These are phyloP conservation scores for Aptenodytes forsteri DNA, from an alignment of 2,113 vertebrate genomes.

Conservation along the genomic window DNA sequence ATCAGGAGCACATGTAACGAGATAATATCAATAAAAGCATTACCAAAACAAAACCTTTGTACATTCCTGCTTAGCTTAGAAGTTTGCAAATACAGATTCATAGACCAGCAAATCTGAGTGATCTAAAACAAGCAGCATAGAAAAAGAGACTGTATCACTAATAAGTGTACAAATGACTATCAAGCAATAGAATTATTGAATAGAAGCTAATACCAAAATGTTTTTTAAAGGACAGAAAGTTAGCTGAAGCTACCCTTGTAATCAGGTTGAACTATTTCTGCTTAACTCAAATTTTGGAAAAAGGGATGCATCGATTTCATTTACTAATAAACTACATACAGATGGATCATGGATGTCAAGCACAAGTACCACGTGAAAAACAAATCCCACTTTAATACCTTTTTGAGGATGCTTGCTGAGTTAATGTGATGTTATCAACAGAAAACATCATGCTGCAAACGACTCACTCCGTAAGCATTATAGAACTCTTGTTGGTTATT, in stretches of 20 bases:
- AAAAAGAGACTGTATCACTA: background rate
- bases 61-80: background rate
- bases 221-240: background rate
- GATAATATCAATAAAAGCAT: background rate
- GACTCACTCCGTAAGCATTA: constrained; percentile 68
- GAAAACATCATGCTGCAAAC: constrained; percentile 73
- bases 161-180: background rate
- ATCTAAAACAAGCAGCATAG: background rate
- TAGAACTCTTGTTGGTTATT: constrained; percentile 76
- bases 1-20: background rate
- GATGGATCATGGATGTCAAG: background rate
- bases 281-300: background rate
- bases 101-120: background rate
- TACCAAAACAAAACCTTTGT: background rate
- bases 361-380: background rate
- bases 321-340: background rate
- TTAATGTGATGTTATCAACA: constrained; percentile 72
- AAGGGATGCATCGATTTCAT: background rate
- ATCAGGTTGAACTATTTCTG: background rate
- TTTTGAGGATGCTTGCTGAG: constrained; percentile 60
- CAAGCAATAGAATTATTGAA: background rate
- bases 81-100: background rate
- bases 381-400: constrained; percentile 56
- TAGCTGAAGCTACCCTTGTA: background rate
- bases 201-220: background rate